Evolutionary conservation across 2,888 invertebrate genomes (phyloP).

Genomic region (Pseudococcus jackbeardsleyi): DNA sequence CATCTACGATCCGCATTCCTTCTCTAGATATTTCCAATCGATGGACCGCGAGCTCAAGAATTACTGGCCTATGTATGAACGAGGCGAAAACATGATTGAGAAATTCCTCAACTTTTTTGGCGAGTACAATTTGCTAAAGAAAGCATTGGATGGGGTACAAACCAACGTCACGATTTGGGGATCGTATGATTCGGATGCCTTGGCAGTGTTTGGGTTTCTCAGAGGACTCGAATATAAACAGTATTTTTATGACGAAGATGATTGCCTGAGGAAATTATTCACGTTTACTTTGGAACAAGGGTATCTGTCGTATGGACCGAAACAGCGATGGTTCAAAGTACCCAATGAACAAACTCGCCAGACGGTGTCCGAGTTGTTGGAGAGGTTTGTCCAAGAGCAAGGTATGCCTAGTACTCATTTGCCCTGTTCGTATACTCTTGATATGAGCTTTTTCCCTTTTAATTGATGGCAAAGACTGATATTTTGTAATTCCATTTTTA

Average conservation of each 20-base stretch:
- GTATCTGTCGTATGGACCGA: neutral
- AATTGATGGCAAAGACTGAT: neutral
- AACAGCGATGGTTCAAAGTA: neutral
- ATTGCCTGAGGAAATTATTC: neutral
- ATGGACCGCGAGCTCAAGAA: neutral
- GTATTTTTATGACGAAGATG: neutral
- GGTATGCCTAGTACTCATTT: neutral
- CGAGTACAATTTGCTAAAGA: neutral
- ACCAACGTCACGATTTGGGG: slow-evolving; percentile 14
- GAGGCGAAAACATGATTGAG: neutral
- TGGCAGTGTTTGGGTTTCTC: neutral
- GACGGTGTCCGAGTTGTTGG: neutral
- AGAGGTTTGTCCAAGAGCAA: neutral
- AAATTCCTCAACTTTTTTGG: slow-evolving; percentile 14
- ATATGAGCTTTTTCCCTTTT: slow-evolving; percentile 17
- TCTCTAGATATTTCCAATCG: slow-evolving; percentile 9
- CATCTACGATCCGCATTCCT: slow-evolving; percentile 13
- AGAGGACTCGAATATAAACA: neutral
- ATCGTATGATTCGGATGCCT: neutral
- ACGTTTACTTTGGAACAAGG: neutral
- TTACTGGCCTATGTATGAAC: neutral
- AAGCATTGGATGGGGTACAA: neutral
- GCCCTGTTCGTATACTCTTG: neutral
- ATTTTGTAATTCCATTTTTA: neutral
- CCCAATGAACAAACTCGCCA: slow-evolving; percentile 5